Evolutionary conservation across 2,797 vertebrate species (phyloP).

Genomic region (Stomatorhinus walkeri): DNA sequence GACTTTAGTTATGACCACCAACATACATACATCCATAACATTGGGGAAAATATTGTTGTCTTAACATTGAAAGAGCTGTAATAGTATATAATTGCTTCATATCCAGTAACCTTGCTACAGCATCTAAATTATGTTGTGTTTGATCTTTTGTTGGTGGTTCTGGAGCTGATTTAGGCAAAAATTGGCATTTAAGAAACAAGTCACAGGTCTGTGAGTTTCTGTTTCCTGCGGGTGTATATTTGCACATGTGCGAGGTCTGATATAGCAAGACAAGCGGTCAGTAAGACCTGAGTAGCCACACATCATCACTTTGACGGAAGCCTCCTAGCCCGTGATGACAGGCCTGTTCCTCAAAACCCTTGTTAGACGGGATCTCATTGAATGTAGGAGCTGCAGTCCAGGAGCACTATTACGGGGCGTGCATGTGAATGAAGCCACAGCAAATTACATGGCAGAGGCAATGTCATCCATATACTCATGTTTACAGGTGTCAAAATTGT

Average conservation of each 20-base stretch:
- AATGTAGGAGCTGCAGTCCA: constrained; percentile 41
- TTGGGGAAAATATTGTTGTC: neutral
- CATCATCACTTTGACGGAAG: neutral
- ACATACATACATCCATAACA: neutral
- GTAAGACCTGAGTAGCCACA: neutral
- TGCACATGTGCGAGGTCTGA: neutral
- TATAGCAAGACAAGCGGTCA: neutral
- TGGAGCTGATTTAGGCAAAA: neutral
- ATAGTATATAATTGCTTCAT: neutral
- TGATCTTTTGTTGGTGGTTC: neutral
- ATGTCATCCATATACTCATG: constrained; percentile 24
- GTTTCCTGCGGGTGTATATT: neutral
- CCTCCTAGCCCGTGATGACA: neutral
- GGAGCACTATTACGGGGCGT: constrained; percentile 26
- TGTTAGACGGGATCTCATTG: constrained; percentile 26
- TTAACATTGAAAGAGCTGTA: neutral
- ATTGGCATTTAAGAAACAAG: neutral
- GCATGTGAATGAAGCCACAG: constrained; percentile 14
- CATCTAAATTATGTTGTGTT: neutral
- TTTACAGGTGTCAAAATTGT: constrained; percentile 18
- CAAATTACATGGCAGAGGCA: constrained; percentile 22
- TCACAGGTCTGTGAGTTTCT: neutral
- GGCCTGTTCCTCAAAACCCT: constrained; percentile 35
- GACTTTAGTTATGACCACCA: neutral
- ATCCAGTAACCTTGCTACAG: neutral